phyloP scores from a whole-genome alignment of 1,140 invertebrate species.

The Cyphomyrmex costatus region DNA sequence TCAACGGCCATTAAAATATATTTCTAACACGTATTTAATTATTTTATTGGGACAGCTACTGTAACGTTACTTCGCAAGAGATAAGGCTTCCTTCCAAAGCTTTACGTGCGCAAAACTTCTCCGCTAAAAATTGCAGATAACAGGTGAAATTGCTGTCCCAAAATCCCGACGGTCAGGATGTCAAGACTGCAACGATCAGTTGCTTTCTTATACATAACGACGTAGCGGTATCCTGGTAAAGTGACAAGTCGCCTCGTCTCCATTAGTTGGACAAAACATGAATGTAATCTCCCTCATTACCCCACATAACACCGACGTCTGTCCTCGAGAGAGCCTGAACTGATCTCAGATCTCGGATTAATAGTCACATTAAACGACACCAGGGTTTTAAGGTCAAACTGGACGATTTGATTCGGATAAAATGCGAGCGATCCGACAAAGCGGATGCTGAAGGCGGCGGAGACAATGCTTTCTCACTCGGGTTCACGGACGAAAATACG shows the following conservation, averaged over 20 bases:
- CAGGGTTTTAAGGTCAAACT: neutral
- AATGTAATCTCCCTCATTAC: neutral
- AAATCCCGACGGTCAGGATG: constrained; percentile 20
- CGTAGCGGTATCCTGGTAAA: neutral
- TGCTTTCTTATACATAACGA: constrained; percentile 8
- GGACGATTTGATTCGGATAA: constrained; percentile 10
- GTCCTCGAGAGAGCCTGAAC: neutral
- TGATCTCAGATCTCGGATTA: constrained; percentile 1
- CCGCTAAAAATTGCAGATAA: constrained; percentile 5
- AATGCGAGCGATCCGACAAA: neutral
- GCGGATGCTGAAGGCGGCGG: constrained; percentile 10
- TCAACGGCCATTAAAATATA: too few relatives aligned
- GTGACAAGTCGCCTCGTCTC: neutral
- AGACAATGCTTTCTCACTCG: constrained; percentile 57
- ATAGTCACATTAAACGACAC: neutral
- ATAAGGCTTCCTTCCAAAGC: too few relatives aligned
- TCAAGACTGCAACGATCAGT: neutral
- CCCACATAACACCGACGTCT: neutral
- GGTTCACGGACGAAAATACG: constrained; percentile 45
- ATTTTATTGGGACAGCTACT: too few relatives aligned
- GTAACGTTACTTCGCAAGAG: too few relatives aligned
- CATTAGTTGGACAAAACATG: constrained; percentile 24
- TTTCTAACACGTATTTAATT: too few relatives aligned
- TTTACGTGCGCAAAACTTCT: neutral
- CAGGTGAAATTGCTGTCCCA: neutral